A percentile compares a stretch with the other conserved stretches of the same genome.
phyloP scores from a whole-genome alignment of 2,113 vertebrate genomes.

The Motacilla tschutschensis region DNA sequence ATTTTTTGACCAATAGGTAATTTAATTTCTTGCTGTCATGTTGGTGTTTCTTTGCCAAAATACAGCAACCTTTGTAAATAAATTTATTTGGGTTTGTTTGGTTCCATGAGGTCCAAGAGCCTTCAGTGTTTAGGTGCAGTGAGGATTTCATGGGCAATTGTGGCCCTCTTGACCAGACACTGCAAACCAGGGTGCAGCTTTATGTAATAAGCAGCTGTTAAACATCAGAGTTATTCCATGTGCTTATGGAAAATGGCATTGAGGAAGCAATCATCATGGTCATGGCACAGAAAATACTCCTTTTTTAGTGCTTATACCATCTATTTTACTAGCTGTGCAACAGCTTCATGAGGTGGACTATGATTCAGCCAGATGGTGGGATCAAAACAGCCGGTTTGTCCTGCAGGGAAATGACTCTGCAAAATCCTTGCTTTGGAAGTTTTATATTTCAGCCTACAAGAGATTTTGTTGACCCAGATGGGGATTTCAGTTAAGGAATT shows the following conservation, averaged over 20 bases:
- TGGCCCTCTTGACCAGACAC: background rate
- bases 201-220: background rate
- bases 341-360: background rate
- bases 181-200: background rate
- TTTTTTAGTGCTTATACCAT: background rate
- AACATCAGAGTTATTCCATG: background rate
- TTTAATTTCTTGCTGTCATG: background rate
- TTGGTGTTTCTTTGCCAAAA: background rate
- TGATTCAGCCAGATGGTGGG: background rate
- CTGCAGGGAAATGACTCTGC: background rate
- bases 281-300: background rate
- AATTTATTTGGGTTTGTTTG: accelerated
- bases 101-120: background rate
- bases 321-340: background rate
- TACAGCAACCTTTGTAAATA: background rate
- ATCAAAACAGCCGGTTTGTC: background rate
- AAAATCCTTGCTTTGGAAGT: background rate
- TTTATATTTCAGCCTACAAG: background rate
- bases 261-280: background rate
- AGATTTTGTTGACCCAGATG: background rate
- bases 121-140: background rate
- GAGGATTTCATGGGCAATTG: background rate
- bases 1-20: background rate
- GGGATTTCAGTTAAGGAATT: background rate
- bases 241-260: background rate